Base-by-base conservation (phyloP, 2,888 invertebrate species). In the Synergus gifuensis region DNA sequence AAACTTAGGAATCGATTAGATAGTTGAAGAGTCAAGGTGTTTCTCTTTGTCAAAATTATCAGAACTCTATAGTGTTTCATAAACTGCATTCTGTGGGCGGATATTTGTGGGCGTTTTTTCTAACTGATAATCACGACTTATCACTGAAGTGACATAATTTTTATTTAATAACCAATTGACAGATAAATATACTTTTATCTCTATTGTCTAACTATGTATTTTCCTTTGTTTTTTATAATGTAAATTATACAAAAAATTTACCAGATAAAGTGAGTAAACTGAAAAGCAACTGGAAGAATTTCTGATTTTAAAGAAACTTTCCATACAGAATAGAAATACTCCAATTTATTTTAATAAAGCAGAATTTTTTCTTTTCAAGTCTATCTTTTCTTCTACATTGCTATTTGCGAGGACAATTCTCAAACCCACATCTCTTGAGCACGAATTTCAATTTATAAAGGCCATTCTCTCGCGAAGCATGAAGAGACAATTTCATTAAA, bases 341-440 rank as follows among this genome's bases (percentile, higher is more conserved):
- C 77, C 80, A 77, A 62, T 77, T 76, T 78, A 64, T 46, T 76
- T 67, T 78, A 28, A 49, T 42, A 67, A 42, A 22, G 54, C 46
- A 69, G 9, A 14, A 60, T 62, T 22, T 64, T 79, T 63, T 58
- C 18, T 77, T 67, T 67, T 77, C 67, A 66, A 40, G 18, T 76
- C 66, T n/a, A 54, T 63, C n/a, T 60, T n/a, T 18, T 58, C 49
- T 80, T 78, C 36, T 42, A 28, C 22, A 22, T 54, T 49, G 63
- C 54, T 11, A 22, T 78, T 66, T 78, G 9, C 11, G 58, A 40
- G 60, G 4, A n/a, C 22, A 16, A 66, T 66, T 44, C 66, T 66
- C 22, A 14, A 28, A 22, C 7, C 46, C 46, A 8, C 11, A 67
- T 67, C 12, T 22, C 22, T 44, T 22, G 42, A 46, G 18, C 22